Conservation (phyloP, 2,113 vertebrate genomes). For the Sander lucioperca region DNA sequence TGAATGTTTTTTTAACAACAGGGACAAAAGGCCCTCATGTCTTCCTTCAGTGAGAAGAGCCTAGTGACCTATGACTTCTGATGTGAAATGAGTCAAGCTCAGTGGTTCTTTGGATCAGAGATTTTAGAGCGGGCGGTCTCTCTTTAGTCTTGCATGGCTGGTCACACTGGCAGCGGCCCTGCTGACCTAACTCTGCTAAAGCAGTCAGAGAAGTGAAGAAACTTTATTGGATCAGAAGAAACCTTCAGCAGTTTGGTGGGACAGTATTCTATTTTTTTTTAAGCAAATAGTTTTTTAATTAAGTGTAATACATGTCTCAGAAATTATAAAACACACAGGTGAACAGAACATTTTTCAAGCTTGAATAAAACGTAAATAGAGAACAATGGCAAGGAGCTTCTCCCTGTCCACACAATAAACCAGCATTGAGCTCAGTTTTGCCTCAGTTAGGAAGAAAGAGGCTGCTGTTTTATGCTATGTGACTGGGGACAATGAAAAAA, state of each 20-base stretch:
- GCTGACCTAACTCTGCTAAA: slow-evolving; percentile 42
- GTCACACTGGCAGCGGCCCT: slow-evolving; percentile 43
- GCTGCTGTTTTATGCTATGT: slow-evolving; percentile 66
- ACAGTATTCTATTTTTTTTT: neutral
- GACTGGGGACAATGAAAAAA: slow-evolving; percentile 75
- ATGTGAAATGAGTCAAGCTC: slow-evolving; percentile 60
- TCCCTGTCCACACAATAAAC: slow-evolving; percentile 49
- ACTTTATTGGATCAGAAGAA: slow-evolving; percentile 19
- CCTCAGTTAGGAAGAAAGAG: slow-evolving; percentile 54
- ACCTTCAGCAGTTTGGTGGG: neutral
- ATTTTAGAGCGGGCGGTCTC: slow-evolving; percentile 38
- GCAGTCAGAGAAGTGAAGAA: slow-evolving; percentile 2
- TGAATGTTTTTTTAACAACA: slow-evolving; percentile 44
- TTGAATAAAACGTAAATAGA: slow-evolving; percentile 6
- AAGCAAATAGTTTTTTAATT: neutral
- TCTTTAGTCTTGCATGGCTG: slow-evolving; percentile 62
- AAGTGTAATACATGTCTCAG: neutral
- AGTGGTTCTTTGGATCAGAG: slow-evolving; percentile 45
- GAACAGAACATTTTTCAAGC: neutral
- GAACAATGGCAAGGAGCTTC: slow-evolving; percentile 29
- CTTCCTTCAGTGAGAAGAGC: slow-evolving; percentile 50
- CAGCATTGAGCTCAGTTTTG: slow-evolving; percentile 56
- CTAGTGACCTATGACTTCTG: slow-evolving; percentile 68
- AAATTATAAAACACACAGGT: slow-evolving; percentile 11
- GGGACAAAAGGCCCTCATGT: slow-evolving; percentile 23